Base-by-base conservation (phyloP, 2,113 vertebrate species). In the Embiotoca jacksoni region DNA sequence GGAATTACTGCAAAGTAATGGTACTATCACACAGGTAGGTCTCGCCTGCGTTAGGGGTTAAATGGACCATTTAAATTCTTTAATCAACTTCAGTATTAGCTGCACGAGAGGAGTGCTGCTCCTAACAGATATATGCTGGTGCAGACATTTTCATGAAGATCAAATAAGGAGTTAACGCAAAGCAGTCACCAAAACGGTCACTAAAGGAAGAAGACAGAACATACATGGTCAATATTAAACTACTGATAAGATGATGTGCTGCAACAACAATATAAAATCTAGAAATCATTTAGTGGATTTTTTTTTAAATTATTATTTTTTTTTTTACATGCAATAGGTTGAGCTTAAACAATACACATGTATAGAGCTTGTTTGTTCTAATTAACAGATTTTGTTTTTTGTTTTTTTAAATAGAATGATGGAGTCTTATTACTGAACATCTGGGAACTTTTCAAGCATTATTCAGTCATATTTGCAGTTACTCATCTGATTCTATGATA, bases 1-100 rank as follows among this genome's bases (percentile, higher is more conserved):
- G 78, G 81, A 94, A 94, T 94, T 90, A 94, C 91, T 91, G 92
- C 90, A 67, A 86, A 89, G 83, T 93, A 92, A 94, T 92, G 87
- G 87, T 87, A 77, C 80, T 65, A 90, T 86, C 83, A 87, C 90
- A 85, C 87, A 88, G 84, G 91, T 90, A 88, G 82, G 87, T 64
- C 69, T 78, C 30, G 82, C 77, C 83, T 69, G 83, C 53, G 79
- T 88, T 86, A 88, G 79, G 81, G 91, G 92, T 94, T 92, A 93
- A 94, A 93, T 82, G 84, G 86, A 86, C 84, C 87, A 88, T 93
- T 92, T 92, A 90, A 92, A 93, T 92, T 91, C 87, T 94, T 94
- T 93, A 94, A 94, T 94, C 91, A 92, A 94, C 89, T 93, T 78
- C 86, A 87, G 91, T 88, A 87, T 88, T 88, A 73, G 91, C 82